A percentile compares a stretch with the other conserved stretches of the same genome.
phyloP scores from a whole-genome alignment of 2,888 invertebrate genomes.

The Sericinus montela region DNA sequence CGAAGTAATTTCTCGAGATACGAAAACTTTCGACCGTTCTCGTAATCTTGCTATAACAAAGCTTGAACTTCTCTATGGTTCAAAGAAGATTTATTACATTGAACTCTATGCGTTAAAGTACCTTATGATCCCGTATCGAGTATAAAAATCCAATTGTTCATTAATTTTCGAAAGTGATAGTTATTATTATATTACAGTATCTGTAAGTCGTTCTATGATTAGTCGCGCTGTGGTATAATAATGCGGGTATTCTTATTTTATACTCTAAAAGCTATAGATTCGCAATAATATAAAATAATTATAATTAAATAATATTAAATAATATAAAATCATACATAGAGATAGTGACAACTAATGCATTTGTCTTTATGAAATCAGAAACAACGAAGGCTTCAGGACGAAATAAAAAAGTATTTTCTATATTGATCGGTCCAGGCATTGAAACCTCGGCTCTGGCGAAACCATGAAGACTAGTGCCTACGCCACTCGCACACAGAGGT shows the following conservation, averaged over 20 bases:
- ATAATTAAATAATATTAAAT: too few relatives aligned
- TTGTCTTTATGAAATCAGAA: too few relatives aligned
- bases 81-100: constrained; percentile 5
- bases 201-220: constrained; percentile 2
- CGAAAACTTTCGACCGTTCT: neutral
- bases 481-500: too few relatives aligned
- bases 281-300: too few relatives aligned
- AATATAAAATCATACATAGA: too few relatives aligned
- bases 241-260: constrained; percentile 5
- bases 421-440: too few relatives aligned
- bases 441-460: too few relatives aligned
- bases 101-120: constrained; percentile 24
- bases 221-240: constrained; percentile 3
- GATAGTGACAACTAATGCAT: too few relatives aligned
- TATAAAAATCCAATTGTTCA: constrained; percentile 20
- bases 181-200: constrained; percentile 20
- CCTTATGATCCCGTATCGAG: constrained; percentile 20
- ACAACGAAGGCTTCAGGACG: too few relatives aligned
- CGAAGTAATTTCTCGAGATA: neutral
- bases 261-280: neutral
- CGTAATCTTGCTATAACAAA: neutral
- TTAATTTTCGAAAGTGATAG: constrained; percentile 14
- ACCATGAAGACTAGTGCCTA: too few relatives aligned
- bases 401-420: too few relatives aligned
- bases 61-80: neutral